Base-by-base conservation (phyloP, 2,113 vertebrate species). In the Psophia crepitans region DNA sequence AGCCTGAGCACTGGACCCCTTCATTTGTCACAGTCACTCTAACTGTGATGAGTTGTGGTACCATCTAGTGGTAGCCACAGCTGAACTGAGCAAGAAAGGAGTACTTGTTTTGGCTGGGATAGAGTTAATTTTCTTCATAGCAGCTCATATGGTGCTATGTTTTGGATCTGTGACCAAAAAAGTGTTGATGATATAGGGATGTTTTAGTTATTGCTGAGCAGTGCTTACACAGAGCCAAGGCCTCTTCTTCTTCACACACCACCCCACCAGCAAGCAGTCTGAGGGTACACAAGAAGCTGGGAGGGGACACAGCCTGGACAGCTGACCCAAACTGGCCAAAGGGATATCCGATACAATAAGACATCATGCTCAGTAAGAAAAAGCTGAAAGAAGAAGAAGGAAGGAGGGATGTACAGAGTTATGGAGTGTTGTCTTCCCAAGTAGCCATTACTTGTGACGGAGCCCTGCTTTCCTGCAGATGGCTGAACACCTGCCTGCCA, bases 391-490 rank as follows among this genome's bases (percentile, higher is more conserved):
- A 64, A 58, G 23, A 73, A 37, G 22, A 9, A 33, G 11, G 15
- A 82, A 77, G 15, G 6, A 10, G 3, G 2, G 20, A 15, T 7
- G 27, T 83, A 78, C 28, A 68, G 73, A 46, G 3, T 68, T 35
- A n/a, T 0, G 2, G 6, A 2, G 2, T 9, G n/a, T 81, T n/a
- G 3, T 49, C 30, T 71, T 60, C 11, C 11, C n/a, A 64, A 14
- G n/a, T 69, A 76, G 43, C 12, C 9, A 1, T 61, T 32, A 39
- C 1, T 8, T 68, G 14, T 74, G 5, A 33, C 14, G 5, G 28
- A 63, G 18, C 57, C 5, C 21, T 28, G 8, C 21, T 70, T 64
- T 85, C 33, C n/a, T 91, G 48, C 33, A 87, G 79, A 68, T 57
- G 33, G 11, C n/a, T 61, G 20, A 51, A 46, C 44, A 46, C 19